Evolutionary conservation across 1,140 invertebrate genomes (phyloP).

Genomic region (Bombus superbus): DNA sequence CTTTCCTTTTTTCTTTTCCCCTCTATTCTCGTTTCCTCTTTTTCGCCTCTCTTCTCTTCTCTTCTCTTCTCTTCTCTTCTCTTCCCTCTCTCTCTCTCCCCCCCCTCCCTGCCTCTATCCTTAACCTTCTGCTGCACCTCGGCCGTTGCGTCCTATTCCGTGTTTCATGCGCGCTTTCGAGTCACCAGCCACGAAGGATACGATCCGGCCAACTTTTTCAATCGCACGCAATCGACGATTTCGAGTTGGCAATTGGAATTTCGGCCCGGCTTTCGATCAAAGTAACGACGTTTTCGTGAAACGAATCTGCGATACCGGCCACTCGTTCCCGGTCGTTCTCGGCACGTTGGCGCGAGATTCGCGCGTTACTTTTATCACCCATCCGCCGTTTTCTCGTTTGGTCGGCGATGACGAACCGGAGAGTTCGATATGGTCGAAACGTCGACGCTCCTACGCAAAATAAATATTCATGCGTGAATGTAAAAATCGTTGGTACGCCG

Average conservation of each 20-base stretch:
- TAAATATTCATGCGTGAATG: conserved; percentile 19
- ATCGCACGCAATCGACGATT: not conserved
- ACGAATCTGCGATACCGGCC: not conserved
- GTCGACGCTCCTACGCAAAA: conserved; percentile 14
- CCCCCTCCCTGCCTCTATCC: no score
- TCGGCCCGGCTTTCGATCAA: not conserved
- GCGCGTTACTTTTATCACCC: not conserved
- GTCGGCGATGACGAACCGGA: not conserved
- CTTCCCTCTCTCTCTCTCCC: not conserved
- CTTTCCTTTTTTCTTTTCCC: not conserved
- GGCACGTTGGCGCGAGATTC: not conserved
- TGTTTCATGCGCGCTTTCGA: no score
- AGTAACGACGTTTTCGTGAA: not conserved
- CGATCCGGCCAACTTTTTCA: not conserved
- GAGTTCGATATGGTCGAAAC: conserved; percentile 19
- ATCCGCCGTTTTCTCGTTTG: not conserved
- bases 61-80: no score
- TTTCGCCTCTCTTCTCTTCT: not conserved
- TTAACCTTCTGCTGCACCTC: no score
- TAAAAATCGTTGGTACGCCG: conserved; percentile 1
- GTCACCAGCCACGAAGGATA: not conserved
- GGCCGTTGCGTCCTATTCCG: no score
- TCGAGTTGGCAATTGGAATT: not conserved
- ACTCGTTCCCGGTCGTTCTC: no score
- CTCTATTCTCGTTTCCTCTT: not conserved